phyloP scores from a whole-genome alignment of 35 echinoderm and acorn worm species.

The Hemicentrotus pulcherrimus region DNA sequence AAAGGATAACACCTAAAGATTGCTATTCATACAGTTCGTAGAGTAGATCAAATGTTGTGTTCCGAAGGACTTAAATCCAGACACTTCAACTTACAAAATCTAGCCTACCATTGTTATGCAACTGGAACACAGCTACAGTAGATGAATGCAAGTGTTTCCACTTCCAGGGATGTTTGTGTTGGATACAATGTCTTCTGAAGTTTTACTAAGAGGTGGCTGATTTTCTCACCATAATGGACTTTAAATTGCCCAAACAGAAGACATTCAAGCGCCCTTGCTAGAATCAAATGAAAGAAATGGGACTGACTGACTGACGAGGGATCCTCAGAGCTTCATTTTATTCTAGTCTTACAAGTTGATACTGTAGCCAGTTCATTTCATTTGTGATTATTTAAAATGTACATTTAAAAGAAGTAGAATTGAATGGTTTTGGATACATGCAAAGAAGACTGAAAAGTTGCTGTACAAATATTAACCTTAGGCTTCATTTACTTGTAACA shows the following conservation, averaged over 20 bases:
- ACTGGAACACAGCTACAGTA: neutral
- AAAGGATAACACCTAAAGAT: neutral
- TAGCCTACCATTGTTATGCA: neutral
- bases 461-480: neutral
- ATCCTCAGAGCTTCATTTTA: neutral
- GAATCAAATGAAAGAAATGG: neutral
- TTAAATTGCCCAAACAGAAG: neutral
- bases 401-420: neutral
- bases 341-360: neutral
- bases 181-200: neutral
- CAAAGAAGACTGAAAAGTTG: neutral
- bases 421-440: neutral
- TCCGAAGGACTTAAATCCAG: neutral
- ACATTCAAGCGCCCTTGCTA: neutral
- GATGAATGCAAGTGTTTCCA: neutral
- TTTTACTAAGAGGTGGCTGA: neutral
- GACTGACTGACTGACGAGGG: neutral
- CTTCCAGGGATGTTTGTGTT: neutral
- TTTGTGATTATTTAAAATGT: neutral
- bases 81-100: neutral
- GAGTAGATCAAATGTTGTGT: neutral
- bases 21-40: neutral
- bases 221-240: neutral
- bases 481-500: too few species aligned
- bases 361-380: neutral